A percentile compares a stretch with the other conserved stretches of the same genome.
phyloP scores from a whole-genome alignment of 2,888 invertebrate species.

The Noctua pronuba region DNA sequence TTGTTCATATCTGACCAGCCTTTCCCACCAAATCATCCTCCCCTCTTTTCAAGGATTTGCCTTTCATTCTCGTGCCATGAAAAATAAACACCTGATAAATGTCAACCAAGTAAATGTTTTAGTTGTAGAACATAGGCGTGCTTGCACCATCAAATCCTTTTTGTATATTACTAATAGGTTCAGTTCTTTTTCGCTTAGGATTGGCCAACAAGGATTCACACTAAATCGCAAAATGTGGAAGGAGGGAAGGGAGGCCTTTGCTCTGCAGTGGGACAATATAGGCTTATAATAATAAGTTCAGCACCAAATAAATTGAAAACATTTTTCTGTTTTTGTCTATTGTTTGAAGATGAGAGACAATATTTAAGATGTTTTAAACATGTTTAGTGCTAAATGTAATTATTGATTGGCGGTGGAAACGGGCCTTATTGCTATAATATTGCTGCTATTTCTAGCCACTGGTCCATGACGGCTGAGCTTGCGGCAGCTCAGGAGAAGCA shows the following conservation, averaged over 20 bases:
- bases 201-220: too few relatives aligned
- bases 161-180: not conserved
- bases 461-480: slow-evolving; percentile 95
- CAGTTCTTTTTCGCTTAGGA: too few relatives aligned
- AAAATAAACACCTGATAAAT: not conserved
- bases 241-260: too few relatives aligned
- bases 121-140: not conserved
- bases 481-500: slow-evolving; percentile 98
- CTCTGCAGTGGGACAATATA: too few relatives aligned
- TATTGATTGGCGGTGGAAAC: not conserved
- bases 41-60: not conserved
- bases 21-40: not conserved
- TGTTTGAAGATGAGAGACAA: not conserved
- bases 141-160: not conserved
- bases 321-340: not conserved
- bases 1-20: not conserved
- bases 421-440: not conserved
- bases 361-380: not conserved
- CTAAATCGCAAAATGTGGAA: too few relatives aligned
- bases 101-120: not conserved
- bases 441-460: slow-evolving; percentile 84
- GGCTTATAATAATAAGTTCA: too few relatives aligned
- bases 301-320: not conserved
- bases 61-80: not conserved
- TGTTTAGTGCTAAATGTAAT: not conserved